Conservation (phyloP, 2,113 vertebrate genomes). For the Pampusana beccarii region DNA sequence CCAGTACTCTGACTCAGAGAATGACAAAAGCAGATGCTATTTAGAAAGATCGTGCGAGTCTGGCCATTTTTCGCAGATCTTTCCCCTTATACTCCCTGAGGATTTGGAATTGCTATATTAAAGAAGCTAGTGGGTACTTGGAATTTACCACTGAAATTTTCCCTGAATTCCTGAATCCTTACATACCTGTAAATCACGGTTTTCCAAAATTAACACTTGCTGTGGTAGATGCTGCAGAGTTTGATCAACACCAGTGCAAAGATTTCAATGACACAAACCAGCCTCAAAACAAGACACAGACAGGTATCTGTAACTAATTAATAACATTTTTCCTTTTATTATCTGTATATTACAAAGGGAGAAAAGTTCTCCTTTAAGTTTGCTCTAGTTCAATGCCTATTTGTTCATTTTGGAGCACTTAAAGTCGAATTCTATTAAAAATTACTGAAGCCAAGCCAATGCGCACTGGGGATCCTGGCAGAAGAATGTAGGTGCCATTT, state of each 20-base stretch:
- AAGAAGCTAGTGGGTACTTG: background rate
- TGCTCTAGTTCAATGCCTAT: background rate
- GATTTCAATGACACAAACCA: background rate
- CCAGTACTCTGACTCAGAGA: background rate
- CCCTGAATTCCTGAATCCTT: background rate
- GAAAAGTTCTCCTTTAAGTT: background rate
- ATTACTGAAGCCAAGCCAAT: background rate
- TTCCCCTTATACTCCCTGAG: background rate
- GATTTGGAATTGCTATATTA: background rate
- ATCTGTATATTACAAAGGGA: background rate
- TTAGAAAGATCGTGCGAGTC: background rate
- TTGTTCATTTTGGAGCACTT: background rate
- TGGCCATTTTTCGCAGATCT: background rate
- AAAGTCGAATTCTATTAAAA: background rate
- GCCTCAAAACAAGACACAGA: background rate
- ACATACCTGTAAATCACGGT: background rate
- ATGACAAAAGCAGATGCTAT: conserved; percentile 46
- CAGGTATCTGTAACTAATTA: background rate
- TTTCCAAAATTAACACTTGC: background rate
- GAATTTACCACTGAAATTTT: background rate
- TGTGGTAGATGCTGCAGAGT: background rate
- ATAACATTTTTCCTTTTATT: background rate
- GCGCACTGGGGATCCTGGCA: background rate
- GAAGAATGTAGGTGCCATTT: background rate
- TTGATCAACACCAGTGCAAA: background rate